Percentiles rank a stretch among this genome's conserved stretches.
These are phyloP conservation scores for Spheniscus mendiculus DNA, from an alignment of 2,113 vertebrate genomes.

Conservation along the genomic window DNA sequence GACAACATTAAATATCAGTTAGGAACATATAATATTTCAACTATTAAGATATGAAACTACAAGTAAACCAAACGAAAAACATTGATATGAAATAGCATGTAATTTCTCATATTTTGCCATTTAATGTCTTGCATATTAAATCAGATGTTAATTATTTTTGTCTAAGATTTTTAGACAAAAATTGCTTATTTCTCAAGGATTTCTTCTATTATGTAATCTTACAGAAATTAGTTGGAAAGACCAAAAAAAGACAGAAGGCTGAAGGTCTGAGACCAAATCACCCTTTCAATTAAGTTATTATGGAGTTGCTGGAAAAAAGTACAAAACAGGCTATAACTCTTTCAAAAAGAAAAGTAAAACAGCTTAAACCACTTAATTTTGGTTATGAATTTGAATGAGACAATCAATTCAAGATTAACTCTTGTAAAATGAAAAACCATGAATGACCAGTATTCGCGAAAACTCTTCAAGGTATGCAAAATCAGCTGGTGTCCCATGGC, in stretches of 20 bases:
- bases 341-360: not conserved
- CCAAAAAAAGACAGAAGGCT: not conserved
- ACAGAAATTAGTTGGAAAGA: not conserved
- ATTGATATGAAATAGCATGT: not conserved
- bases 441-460: not conserved
- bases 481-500: not conserved
- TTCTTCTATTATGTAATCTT: not conserved
- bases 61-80: not conserved
- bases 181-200: not conserved
- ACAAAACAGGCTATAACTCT: not conserved
- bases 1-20: conserved; percentile 22
- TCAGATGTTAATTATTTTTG: not conserved
- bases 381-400: not conserved
- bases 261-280: not conserved
- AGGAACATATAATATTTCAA: not conserved
- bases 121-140: not conserved
- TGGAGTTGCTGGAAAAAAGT: not conserved
- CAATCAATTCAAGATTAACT: not conserved
- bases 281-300: not conserved
- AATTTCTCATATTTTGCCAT: not conserved
- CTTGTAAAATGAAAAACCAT: not conserved
- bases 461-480: not conserved
- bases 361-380: not conserved
- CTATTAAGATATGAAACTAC: not conserved
- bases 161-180: not conserved